Base-by-base conservation (phyloP, 2,797 vertebrate genomes). In the Morus bassanus region DNA sequence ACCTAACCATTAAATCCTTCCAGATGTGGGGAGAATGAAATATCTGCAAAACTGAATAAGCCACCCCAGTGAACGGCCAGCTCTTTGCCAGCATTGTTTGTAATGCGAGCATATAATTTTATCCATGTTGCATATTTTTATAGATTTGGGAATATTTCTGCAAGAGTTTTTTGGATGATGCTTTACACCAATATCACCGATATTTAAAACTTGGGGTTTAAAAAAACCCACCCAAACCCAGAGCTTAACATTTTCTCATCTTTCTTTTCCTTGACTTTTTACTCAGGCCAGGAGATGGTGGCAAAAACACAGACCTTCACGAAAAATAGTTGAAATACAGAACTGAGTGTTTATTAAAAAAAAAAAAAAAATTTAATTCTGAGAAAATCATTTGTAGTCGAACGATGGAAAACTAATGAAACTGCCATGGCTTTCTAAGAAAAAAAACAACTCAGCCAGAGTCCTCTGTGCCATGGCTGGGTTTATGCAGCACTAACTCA, bases 341-440 rank as follows among this genome's bases (percentile, higher is more conserved):
- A 82, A 43, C 33, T 1, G 56, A 35, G 33, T 4, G 30, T 77
- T 96, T 67, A 23, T 15, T 30, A 12, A 45, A 53, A 51, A n/a
- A 41, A 27, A 70, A 72, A 41, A 33, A 70, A 75, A 8, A n/a
- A n/a, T n/a, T 2, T 4, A 86, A 33, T 37, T 15, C 70, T 2
- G 67, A 87, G 81, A 77, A 87, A 89, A 89, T 74, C 78, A 85
- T 18, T 70, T 28, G 51, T 8, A 92, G 74, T 30, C 1, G 0
- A 25, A 64, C 0, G 30, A 81, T 41, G 96, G 95, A 96, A 97
- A 96, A 94, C 28, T 53, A 45, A 33, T 7, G 70, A 70, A 91
- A 45, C 75, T 70, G 88, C 92, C 89, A 27, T 0, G 1, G 88
- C 91, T 96, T 93, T 96, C 94, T 82, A 94, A 93, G 96, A 91